Evolutionary conservation across 2,888 invertebrate species (phyloP).

Genomic region (Synanthedon myopaeformis): DNA sequence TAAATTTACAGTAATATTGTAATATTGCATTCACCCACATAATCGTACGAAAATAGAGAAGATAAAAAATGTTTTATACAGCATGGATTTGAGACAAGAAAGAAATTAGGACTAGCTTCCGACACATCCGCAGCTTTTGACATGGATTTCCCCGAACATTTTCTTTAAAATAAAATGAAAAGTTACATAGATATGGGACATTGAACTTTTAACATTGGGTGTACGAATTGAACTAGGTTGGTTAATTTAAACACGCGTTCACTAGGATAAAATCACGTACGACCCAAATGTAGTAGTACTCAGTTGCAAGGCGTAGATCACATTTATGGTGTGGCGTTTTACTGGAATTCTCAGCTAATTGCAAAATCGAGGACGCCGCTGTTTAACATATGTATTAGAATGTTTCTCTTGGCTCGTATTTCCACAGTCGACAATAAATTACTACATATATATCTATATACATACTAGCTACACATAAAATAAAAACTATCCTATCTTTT

Average conservation of each 20-base stretch:
- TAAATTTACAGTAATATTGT: too few species aligned
- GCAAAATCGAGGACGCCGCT: not conserved
- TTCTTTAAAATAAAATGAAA: slow-evolving; percentile 1
- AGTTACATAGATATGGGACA: slow-evolving; percentile 1
- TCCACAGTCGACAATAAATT: too few species aligned
- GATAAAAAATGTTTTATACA: too few species aligned
- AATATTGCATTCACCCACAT: too few species aligned
- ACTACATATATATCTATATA: too few species aligned
- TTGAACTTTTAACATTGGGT: slow-evolving; percentile 1
- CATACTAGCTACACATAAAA: too few species aligned
- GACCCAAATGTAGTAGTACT: slow-evolving; percentile 36
- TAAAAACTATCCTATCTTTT: too few species aligned
- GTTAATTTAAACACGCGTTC: slow-evolving; percentile 12
- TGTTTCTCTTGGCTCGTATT: too few species aligned
- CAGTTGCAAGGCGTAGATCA: slow-evolving; percentile 25
- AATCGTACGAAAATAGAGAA: too few species aligned
- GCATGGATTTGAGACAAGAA: too few species aligned
- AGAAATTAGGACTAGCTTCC: too few species aligned
- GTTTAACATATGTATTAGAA: too few species aligned
- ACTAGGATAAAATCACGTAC: slow-evolving; percentile 41
- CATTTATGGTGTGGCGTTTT: slow-evolving; percentile 18
- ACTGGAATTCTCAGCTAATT: not conserved
- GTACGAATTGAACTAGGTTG: slow-evolving; percentile 19
- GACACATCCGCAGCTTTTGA: not conserved
- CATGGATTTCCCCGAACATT: not conserved